Conservation (phyloP, 2,797 vertebrate genomes). For the Macrochelys suwanniensis region DNA sequence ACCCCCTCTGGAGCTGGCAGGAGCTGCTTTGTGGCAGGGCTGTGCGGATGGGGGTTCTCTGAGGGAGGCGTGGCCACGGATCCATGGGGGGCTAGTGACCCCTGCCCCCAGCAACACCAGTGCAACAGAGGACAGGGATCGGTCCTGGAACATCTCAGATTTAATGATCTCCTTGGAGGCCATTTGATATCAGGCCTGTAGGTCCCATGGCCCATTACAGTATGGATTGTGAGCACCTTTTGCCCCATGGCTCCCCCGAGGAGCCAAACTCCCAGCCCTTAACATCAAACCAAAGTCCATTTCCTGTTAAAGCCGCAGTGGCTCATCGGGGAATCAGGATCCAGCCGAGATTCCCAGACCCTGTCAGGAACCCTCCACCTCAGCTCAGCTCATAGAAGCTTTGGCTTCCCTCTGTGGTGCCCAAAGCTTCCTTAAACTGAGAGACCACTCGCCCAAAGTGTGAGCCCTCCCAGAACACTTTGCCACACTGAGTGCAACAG, state of each 20-base stretch:
- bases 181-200: rapidly evolving
- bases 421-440: conserved; percentile 86
- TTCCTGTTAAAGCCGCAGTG: neutral
- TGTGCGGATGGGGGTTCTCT: too few species aligned
- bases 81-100: neutral
- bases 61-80: neutral
- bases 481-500: conserved; percentile 89
- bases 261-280: neutral
- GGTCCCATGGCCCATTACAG: neutral
- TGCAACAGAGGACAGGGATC: neutral
- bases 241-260: rapidly evolving
- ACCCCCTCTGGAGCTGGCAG: neutral
- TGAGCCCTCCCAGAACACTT: conserved; percentile 94
- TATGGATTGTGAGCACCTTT: neutral
- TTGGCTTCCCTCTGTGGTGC: neutral
- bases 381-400: neutral
- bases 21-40: neutral
- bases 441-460: conserved; percentile 84
- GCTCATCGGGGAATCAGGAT: rapidly evolving
- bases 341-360: rapidly evolving
- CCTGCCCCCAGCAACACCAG: neutral
- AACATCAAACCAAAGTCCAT: neutral
- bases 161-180: conserved; percentile 35
- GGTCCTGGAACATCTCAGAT: neutral
- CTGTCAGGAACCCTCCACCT: rapidly evolving